Base-by-base conservation (phyloP, 2,888 invertebrate genomes). In the Uropetala carovei region DNA sequence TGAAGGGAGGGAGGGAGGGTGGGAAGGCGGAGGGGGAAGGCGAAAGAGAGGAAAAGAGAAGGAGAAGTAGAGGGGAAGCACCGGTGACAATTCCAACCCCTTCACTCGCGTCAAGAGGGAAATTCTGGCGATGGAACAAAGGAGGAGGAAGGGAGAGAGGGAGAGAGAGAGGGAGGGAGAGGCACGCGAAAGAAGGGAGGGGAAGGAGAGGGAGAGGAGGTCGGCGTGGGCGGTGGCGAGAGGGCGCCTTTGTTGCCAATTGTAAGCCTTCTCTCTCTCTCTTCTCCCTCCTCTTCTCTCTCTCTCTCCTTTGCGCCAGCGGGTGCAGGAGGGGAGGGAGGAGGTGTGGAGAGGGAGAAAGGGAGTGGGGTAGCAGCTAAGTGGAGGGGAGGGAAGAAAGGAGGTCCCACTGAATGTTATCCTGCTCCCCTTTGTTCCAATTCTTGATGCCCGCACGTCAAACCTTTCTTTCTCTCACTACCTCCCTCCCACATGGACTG, bases 111-210 rank as follows among this genome's bases (percentile, higher is more conserved):
- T 89, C 89, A 89, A 89, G 89, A 89, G 89, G 89, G 89, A 89
- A 89, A 89, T 89, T 89, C 89, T 89, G 89, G 89, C 89, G 89
- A 64, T 89, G 83, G 89, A 89, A 89, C 89, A 89, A 89, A 89
- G 43, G 89, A 68, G 86, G 14, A 7, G 56, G 56, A n/a, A 5
- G 3, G 57, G 83, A 9, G 56, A 0, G 16, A 43, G 43, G 83
- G 56, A 9, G 43, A 18, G 11, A 16, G n/a, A n/a, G n/a, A n/a
- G n/a, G 82, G 83, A n/a, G 56, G 83, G 56, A 57, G 56, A 27
- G 8, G 82, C 13, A 27, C 81, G 30, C 81, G 81, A 22, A 30
- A 81, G 82, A 56, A 7, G 82, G 64, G 7, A 64, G 64, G 64
- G 64, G 0, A 0, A n/a, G 64, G 11, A 7, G 64, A 64, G 18